Evolutionary conservation across 2,113 vertebrate species (phyloP), one percentile per base, ranked within the genome.

Genomic region (Vulpes vulpes): DNA sequence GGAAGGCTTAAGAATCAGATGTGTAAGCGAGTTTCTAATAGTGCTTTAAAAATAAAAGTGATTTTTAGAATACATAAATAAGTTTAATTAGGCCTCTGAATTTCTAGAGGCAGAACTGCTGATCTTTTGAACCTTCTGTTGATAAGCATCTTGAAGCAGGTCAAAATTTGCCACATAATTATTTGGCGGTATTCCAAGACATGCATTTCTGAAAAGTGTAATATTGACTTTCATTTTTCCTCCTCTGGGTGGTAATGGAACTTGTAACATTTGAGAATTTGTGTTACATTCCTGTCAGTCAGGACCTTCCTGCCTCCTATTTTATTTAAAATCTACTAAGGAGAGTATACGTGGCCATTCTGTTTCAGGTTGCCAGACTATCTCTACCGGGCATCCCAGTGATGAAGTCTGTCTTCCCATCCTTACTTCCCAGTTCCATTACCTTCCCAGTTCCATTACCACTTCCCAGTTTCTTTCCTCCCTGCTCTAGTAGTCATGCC

Each of bases 121-220:
- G 90, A 91, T 96, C 94, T 97, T 96, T 96, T 94, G 91, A 97
- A 94, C 88, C 1, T 30, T 97, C 57, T 89, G 81, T 92, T 97
- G 90, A 79, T 96, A 93, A 95, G 43, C 19, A 65, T 98, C 79
- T 96, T 89, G 73, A 96, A 83, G 27, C 17, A 92, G 88, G 92
- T 95, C 43, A 96, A 92, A 96, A 94, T 74, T n/a, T 78, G 32
- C 23, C 65, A 84, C 43, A 27, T 69, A 95, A 97, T 95, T 96
- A 96, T 83, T 94, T 97, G 84, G 38, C 87, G 88, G 22, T 62
- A 85, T 95, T 96, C 87, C 64, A 78, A 43, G 9, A 49, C 55
- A 91, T 71, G 91, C 62, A 86, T 96, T 98, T 94, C 94, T 2
- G 25, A 86, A 95, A 94, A 91, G 76, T 64, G 32, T 69, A 89